Evolutionary conservation across 2,797 vertebrate species (phyloP), one percentile per base, ranked within the genome.

Genomic region (Synaphobranchus kaupii): DNA sequence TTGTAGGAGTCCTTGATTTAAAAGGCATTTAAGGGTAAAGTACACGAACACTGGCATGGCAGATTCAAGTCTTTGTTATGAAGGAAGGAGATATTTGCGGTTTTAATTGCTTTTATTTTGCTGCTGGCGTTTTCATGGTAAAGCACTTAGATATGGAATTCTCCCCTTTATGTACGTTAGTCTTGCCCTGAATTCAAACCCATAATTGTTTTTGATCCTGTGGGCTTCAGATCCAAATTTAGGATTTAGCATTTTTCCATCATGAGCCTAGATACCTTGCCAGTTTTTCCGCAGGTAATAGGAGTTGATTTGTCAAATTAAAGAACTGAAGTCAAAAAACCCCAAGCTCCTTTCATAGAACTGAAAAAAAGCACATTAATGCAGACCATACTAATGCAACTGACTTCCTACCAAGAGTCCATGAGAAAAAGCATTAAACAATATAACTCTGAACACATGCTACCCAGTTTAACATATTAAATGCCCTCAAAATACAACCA

Each of bases 131-230:
- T 95, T 88, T 91, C 84, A 92, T 90, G 92, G 91, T 92, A 92
- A 93, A 95, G 94, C 92, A 94, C 93, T 95, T 92, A 93, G 90
- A 88, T 92, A 56, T 89, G 93, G 94, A 94, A 96, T 95, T 94
- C 93, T 93, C 86, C 90, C 91, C 92, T 95, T 95, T 94, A 93
- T 93, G 90, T 90, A n/a, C n/a, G n/a, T n/a, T n/a, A 87, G 87
- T 89, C 93, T 94, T 94, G 94, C 94, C 93, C 94, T 94, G 92
- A 93, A 93, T 90, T 91, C 90, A 94, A 94, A 92, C 90, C 93
- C 91, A 91, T 95, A 94, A 94, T 94, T 94, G 92, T 95, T 95
- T 94, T 94, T 92, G 93, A 94, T 93, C 93, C 94, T 92, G 81
- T 83, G 81, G 50, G 81, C 81, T 83, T 48, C 81, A 83, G 81